Evolutionary conservation across 2,888 invertebrate genomes (phyloP), one percentile per base, ranked within the genome.

Genomic region (Rhodophaea formosa): DNA sequence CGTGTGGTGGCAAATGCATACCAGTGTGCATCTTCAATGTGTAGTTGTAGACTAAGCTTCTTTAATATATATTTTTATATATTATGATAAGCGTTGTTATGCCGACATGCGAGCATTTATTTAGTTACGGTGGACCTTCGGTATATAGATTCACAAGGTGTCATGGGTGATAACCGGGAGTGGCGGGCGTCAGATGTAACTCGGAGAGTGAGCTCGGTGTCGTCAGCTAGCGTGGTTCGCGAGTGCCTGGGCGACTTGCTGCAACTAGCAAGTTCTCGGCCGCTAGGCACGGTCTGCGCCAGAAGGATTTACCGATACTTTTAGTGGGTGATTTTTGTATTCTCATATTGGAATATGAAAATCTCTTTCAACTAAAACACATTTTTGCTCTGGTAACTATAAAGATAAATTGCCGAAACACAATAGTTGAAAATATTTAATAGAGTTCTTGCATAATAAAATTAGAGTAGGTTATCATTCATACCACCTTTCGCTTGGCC

Each of bases 21-120:
- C 78, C 83, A 79, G 84, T 84, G 79, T 83, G 86, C 87, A 85
- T 86, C 86, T 83, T 88, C 82, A 80, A 79, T 84, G 86, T 88
- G 86, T 91, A 90, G 88, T 80, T 78, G 80, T 90, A 89, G 87
- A 79, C 73, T 88, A 88, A 86, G 88, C 88, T 90, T 90, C 86
- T 87, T 88, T 86, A 83, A 87, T 86, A 88, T 87, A 89, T 91
- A 87, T 90, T 90, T 91, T 90, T 91, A 88, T 89, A 88, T 88
- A 88, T 86, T 89, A 90, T 89, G 90, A 91, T 91, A 89, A 90
- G 89, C 84, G 84, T 88, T 89, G 86, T 87, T 88, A 88, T 88
- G 89, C 88, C 86, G 86, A 82, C 82, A 82, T 86, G 81, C 80
- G 86, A 88, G 89, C 89, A 90, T 91, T 89, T 90, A 90, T 84